Evolutionary conservation across 2,797 vertebrate genomes (phyloP).

Genomic region (Fringilla coelebs): DNA sequence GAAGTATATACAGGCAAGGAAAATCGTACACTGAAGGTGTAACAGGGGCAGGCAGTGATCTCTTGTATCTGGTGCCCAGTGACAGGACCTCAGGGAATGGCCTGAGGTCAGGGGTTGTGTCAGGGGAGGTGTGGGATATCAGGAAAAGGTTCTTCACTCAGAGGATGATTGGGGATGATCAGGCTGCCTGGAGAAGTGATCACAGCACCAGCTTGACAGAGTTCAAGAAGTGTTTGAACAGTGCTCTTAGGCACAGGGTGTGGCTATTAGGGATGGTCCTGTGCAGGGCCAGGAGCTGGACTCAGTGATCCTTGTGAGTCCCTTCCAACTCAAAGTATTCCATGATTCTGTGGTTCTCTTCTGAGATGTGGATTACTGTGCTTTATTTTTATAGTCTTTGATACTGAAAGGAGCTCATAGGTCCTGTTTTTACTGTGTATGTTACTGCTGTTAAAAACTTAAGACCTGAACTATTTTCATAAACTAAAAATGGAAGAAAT

Average conservation of each 20-base stretch:
- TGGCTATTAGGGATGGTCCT: neutral
- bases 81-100: neutral
- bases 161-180: too few species aligned
- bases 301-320: accelerated
- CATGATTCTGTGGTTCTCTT: neutral
- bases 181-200: neutral
- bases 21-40: neutral
- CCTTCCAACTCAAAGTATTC: neutral
- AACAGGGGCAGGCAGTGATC: neutral
- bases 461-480: neutral
- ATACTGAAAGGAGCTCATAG: neutral
- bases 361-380: neutral
- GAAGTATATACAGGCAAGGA: neutral
- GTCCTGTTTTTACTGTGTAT: neutral
- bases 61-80: neutral
- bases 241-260: neutral
- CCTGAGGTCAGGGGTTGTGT: neutral
- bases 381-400: neutral
- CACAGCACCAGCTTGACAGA: neutral
- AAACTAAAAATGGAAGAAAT: neutral
- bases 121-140: neutral
- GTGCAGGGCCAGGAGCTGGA: neutral
- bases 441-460: neutral
- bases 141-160: neutral
- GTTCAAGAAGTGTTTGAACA: neutral